Conservation (phyloP, 2,797 vertebrate genomes). For the Sebastes paucispinis region DNA sequence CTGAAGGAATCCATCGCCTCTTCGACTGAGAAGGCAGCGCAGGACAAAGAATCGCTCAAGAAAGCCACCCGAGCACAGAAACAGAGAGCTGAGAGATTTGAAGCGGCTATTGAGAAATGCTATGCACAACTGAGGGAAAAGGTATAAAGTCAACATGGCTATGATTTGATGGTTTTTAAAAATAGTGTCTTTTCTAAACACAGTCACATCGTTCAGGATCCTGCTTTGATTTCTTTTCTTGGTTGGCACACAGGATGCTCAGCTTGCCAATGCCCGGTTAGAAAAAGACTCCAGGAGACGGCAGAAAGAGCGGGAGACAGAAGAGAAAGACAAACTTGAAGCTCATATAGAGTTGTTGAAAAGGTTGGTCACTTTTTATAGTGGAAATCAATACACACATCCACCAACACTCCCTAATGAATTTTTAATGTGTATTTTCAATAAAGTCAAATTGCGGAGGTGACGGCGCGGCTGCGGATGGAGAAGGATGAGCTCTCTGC, state of each 20-base stretch:
- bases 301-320: conserved; percentile 73
- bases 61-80: conserved; percentile 85
- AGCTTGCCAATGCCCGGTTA: conserved; percentile 77
- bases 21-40: conserved; percentile 72
- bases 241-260: conserved; percentile 78
- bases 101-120: conserved; percentile 81
- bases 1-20: conserved; percentile 72
- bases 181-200: neutral
- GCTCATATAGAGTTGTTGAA: conserved; percentile 80
- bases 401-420: neutral
- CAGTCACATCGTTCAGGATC: neutral
- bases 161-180: neutral
- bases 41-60: conserved; percentile 83
- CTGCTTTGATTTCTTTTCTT: neutral
- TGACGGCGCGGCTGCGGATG: conserved; percentile 78
- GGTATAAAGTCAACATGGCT: conserved; percentile 64
- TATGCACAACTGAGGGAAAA: conserved; percentile 81
- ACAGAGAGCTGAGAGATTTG: conserved; percentile 80
- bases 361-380: conserved; percentile 70
- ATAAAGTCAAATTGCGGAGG: conserved; percentile 81
- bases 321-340: conserved; percentile 81
- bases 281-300: conserved; percentile 81
- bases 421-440: conserved; percentile 13
- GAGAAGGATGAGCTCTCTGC: conserved; percentile 70
- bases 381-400: neutral